These are phyloP conservation scores for Tachina lurida DNA, from an alignment of 2,888 invertebrate species.

Conservation along the genomic window DNA sequence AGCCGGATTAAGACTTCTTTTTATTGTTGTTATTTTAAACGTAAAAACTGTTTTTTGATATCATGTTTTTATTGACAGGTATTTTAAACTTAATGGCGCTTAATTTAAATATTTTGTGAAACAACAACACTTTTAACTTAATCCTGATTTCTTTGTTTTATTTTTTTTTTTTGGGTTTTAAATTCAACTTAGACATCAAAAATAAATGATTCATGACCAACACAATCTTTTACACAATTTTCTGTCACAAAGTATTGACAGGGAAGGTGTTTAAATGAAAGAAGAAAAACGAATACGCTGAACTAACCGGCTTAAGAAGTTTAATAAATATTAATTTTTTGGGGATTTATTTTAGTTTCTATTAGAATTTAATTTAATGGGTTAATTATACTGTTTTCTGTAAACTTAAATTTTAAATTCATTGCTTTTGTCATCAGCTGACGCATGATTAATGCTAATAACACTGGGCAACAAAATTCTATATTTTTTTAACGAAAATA, in stretches of 20 bases:
- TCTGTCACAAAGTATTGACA: conserved; percentile 52
- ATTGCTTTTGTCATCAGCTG: too few relatives aligned
- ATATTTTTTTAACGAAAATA: too few relatives aligned
- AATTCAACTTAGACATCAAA: conserved; percentile 18
- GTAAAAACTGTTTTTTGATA: conserved; percentile 42
- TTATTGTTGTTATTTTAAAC: neutral
- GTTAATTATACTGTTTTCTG: too few relatives aligned
- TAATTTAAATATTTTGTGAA: conserved; percentile 65
- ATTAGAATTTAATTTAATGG: too few relatives aligned
- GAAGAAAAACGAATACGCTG: neutral
- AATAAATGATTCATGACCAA: conserved; percentile 50
- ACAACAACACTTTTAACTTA: conserved; percentile 31
- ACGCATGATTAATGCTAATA: too few relatives aligned
- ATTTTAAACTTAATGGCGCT: conserved; percentile 72
- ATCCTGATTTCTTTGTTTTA: neutral
- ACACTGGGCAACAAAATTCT: too few relatives aligned
- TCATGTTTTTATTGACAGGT: conserved; percentile 71
- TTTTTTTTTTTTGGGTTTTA: neutral
- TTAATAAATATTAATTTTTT: neutral
- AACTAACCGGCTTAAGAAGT: neutral
- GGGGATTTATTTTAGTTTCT: too few relatives aligned
- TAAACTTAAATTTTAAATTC: too few relatives aligned
- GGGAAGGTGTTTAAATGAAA: neutral
- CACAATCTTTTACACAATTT: conserved; percentile 35
- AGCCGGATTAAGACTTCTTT: conserved; percentile 45